phyloP scores from a whole-genome alignment of 2,797 vertebrate genomes.

The Sarcoramphus papa region DNA sequence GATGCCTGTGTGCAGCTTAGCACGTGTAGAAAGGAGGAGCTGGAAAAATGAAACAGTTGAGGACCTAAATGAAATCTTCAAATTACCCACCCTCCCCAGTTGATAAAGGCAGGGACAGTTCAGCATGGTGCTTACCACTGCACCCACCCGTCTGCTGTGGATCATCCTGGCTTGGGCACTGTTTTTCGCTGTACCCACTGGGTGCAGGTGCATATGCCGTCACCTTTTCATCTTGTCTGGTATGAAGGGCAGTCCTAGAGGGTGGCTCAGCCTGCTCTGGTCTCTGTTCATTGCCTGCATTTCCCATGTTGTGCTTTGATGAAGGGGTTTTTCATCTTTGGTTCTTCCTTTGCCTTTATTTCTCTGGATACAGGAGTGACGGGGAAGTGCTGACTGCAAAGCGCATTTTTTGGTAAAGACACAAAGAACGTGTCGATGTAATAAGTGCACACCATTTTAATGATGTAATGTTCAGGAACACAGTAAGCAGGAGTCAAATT shows the following conservation, averaged over 20 bases:
- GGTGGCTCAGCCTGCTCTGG: background rate
- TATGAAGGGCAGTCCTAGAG: background rate
- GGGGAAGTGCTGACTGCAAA: background rate
- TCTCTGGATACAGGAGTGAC: background rate
- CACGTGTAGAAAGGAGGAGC: background rate
- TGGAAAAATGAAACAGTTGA: background rate
- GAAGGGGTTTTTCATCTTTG: background rate
- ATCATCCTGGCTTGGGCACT: background rate
- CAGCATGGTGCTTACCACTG: background rate
- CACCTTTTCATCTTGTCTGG: background rate
- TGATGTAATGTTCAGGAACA: rapidly evolving
- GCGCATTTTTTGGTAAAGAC: background rate
- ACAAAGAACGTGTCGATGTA: background rate
- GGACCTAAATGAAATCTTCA: background rate
- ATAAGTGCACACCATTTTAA: background rate
- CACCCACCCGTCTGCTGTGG: background rate
- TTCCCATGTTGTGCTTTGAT: background rate
- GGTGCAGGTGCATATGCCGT: background rate
- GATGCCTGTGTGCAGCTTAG: background rate
- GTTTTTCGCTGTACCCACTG: background rate
- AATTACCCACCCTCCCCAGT: background rate
- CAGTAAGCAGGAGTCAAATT: background rate
- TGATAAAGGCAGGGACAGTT: background rate
- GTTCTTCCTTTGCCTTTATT: background rate
- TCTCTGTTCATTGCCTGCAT: background rate